Conservation (phyloP, 2,797 vertebrate genomes). For the Cyclopterus lumpus region DNA sequence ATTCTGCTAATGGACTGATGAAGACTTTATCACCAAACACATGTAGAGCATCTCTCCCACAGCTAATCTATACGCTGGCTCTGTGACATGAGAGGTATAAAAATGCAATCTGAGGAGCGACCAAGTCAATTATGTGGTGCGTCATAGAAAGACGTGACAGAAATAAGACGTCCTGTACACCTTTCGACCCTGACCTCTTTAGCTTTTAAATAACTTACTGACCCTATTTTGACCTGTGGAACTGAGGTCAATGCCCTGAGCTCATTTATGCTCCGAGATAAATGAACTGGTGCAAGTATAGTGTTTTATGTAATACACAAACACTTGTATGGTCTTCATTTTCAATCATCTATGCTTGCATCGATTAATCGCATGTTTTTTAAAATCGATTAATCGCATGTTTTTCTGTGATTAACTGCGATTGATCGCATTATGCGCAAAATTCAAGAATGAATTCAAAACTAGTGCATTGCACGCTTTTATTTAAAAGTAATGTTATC, state of each 20-base stretch:
- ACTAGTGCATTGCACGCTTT: no score
- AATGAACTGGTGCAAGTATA: slow-evolving; percentile 32
- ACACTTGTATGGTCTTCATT: background rate
- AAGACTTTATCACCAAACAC: slow-evolving; percentile 28
- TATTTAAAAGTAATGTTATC: no score
- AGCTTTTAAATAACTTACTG: slow-evolving; percentile 56
- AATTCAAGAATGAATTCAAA: no score
- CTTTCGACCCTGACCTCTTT: slow-evolving; percentile 61
- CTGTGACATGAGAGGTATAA: slow-evolving; percentile 50
- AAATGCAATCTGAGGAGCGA: slow-evolving; percentile 52
- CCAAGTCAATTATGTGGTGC: slow-evolving; percentile 50
- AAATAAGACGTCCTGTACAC: slow-evolving; percentile 56
- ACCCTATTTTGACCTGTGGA: slow-evolving; percentile 48
- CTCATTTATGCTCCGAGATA: slow-evolving; percentile 30
- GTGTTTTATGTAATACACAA: slow-evolving; percentile 26
- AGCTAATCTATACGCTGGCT: slow-evolving; percentile 44
- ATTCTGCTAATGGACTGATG: slow-evolving; percentile 14
- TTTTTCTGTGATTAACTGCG: no score
- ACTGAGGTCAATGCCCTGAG: slow-evolving; percentile 31
- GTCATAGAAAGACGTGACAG: slow-evolving; percentile 51
- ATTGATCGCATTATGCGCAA: no score
- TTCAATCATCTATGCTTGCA: background rate
- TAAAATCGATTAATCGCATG: no score
- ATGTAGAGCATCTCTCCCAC: slow-evolving; percentile 39
- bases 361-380: no score